Evolutionary conservation across 2,797 vertebrate genomes (phyloP), one percentile per base, ranked within the genome.

Genomic region (Rhabdomys pumilio): DNA sequence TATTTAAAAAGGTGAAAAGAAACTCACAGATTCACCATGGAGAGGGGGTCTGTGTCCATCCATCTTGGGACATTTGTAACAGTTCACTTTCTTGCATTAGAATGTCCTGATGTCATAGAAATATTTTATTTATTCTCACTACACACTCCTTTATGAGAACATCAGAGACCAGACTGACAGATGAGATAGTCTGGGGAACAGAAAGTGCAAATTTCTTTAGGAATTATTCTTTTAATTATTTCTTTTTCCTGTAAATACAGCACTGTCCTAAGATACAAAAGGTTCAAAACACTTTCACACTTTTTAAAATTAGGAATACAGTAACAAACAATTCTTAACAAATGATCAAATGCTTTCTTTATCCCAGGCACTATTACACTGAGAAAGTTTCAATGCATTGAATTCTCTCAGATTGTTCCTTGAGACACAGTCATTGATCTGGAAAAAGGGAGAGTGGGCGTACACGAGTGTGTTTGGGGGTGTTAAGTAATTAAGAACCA

Each of bases 271-370:
- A 80, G 59, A 20, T 31, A 15, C 24, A 76, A 53, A 72, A 86
- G 10, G 19, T 90, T 84, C 72, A 69, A 96, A 90, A 67, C 85
- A 93, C 44, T 88, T 89, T 73, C 63, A 79, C 9, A 44, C 29
- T 59, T 20, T 86, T 73, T 87, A 26, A 93, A 94, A 89, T 83
- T 94, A 81, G 41, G 4, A 86, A 61, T 55, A 76, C 14, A 57
- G 3, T 44, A 75, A 41, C 11, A 67, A 79, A 57, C 26, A 77
- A 38, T 34, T 69, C 14, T 38, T 75, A 93, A 80, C 22, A 50
- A 34, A 77, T 87, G 73, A 77, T 17, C 50, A 59, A 55, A 34
- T n/a, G 29, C 24, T 77, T 84, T 57, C 47, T 65, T 11, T 50
- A 44, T 57, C 19, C 6, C 44, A 84, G 57, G 38, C 6, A 76